Evolutionary conservation across 2,113 vertebrate genomes (phyloP), one percentile per base, ranked within the genome.

Genomic region (Manacus vitellinus): DNA sequence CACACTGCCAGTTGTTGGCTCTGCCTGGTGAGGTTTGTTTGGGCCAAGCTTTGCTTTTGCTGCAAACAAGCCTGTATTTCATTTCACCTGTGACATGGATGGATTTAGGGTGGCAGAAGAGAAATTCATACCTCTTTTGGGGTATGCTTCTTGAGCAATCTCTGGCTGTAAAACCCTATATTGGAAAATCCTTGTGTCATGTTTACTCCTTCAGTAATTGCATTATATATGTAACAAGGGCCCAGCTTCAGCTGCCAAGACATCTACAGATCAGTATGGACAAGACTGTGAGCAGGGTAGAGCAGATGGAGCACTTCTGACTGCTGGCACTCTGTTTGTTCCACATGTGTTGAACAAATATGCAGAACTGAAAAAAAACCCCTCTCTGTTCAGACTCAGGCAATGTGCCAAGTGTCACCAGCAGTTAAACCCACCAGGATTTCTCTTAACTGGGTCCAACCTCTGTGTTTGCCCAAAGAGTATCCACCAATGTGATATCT

Each of bases 361-460:
- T 0, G 1, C 28, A 46, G 44, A 2, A 39, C 5, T 74, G 70
- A 27, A 87, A 66, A 51, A 35, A 39, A 15, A 43, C 7, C 22
- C 15, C 12, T 28, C 27, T 66, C 33, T 58, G 5, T 67, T 22
- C 39, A 28, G 6, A 35, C 44, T 11, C 59, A 73, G 54, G n/a
- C 30, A 10, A 18, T 24, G 10, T 73, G 30, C 31, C 0, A 0
- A 55, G 47, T 41, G 44, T 74, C 58, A 63, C 47, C 49, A 21
- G 22, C 1, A 3, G 4, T 92, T 56, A 72, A 81, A 67, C 4
- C 52, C 39, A 30, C 0, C 0, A 9, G 6, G 14, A 30, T 61
- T 67, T 63, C 43, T 85, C 59, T 41, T 33, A 20, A 17, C 43
- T 94, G 59, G 30, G 21, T 41, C 39, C 5, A 27, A 33, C 61